phyloP scores from a whole-genome alignment of 2,797 vertebrate species.

The Cryptoprocta ferox region DNA sequence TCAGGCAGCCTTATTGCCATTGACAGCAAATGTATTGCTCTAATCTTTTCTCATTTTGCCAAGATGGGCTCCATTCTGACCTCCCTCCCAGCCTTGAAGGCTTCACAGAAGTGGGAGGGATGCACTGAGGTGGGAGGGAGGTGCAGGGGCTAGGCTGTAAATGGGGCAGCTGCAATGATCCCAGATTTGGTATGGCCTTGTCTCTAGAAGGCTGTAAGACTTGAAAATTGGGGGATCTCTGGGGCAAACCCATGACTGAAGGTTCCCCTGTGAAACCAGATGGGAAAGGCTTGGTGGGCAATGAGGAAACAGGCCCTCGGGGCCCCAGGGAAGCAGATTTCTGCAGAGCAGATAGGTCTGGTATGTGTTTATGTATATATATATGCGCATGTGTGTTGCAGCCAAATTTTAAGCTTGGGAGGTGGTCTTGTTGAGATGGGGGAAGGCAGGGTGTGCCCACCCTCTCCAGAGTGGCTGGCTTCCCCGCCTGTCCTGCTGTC shows the following conservation, averaged over 20 bases:
- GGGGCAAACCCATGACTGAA: neutral
- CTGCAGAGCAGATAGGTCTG: neutral
- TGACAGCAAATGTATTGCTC: constrained; percentile 85
- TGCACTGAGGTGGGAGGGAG: neutral
- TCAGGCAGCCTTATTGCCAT: constrained; percentile 79
- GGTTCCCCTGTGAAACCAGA: neutral
- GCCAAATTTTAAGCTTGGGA: constrained; percentile 15
- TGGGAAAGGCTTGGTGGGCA: constrained; percentile 25
- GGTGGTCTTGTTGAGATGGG: neutral
- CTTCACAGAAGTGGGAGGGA: constrained; percentile 42
- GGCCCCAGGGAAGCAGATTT: neutral
- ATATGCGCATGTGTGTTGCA: neutral
- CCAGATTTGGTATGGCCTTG: neutral
- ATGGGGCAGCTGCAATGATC: neutral
- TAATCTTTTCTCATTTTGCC: constrained; percentile 83
- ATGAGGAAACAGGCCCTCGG: neutral
- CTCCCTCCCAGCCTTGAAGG: constrained; percentile 72
- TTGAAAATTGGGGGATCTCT: neutral
- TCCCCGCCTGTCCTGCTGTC: neutral
- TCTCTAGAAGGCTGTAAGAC: neutral
- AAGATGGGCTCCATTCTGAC: constrained; percentile 75
- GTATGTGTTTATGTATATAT: neutral
- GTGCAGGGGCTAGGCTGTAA: neutral
- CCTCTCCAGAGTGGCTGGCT: neutral
- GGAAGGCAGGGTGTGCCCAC: neutral